phyloP scores from a whole-genome alignment of 2,113 vertebrate genomes.

The Cromileptes altivelis region DNA sequence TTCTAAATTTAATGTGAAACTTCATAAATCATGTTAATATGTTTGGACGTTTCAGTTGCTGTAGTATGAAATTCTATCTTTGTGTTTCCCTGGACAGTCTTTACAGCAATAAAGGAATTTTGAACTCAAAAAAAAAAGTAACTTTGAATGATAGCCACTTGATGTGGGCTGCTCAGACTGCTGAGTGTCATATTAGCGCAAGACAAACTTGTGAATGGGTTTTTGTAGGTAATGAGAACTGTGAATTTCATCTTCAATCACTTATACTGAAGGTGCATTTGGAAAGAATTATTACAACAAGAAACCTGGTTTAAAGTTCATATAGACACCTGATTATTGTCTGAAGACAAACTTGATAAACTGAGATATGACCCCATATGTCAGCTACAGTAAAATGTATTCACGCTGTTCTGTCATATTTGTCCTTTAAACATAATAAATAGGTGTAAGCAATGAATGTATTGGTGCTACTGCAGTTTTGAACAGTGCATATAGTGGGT shows the following conservation, averaged over 20 bases:
- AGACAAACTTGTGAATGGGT: not conserved
- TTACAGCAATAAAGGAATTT: not conserved
- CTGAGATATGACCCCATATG: conserved; percentile 6
- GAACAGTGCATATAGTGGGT: conserved; percentile 12
- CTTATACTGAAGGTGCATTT: not conserved
- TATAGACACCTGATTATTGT: not conserved
- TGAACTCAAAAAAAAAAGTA: not conserved
- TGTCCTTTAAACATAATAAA: conserved; percentile 44
- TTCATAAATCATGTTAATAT: too few species aligned
- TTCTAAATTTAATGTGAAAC: too few species aligned
- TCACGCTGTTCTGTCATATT: conserved; percentile 15
- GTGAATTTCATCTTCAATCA: not conserved
- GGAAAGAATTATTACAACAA: not conserved
- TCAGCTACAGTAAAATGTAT: conserved; percentile 17
- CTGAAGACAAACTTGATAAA: not conserved
- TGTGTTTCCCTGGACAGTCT: too few species aligned
- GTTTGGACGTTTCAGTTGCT: too few species aligned
- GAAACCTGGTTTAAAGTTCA: not conserved
- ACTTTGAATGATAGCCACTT: not conserved
- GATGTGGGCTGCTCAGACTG: not conserved
- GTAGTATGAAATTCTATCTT: too few species aligned
- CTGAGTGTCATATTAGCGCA: not conserved
- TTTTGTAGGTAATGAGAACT: not conserved
- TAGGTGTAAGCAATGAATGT: not conserved
- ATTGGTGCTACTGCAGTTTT: not conserved